Percentiles rank a stretch among this genome's conserved stretches.
Evolutionary conservation across 1,140 invertebrate genomes (phyloP).

Genomic region (Hypothenemus hampei): DNA sequence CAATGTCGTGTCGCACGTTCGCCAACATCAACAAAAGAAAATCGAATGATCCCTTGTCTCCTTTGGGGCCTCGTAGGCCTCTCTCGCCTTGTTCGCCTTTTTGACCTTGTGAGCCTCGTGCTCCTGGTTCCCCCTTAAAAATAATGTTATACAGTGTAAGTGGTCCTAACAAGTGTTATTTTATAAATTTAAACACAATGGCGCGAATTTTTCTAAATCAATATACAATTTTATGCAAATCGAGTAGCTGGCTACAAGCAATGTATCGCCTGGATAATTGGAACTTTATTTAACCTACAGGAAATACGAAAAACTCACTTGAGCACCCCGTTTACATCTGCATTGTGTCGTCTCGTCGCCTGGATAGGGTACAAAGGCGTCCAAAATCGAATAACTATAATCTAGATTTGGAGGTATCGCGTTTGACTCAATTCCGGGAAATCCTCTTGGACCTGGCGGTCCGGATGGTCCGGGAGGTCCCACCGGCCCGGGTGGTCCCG

Average conservation of each 20-base stretch:
- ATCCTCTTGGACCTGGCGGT: slow-evolving; percentile 47
- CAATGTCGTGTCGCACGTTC: slow-evolving; percentile 58
- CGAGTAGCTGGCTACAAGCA: too few relatives aligned
- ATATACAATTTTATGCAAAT: too few relatives aligned
- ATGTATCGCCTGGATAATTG: too few relatives aligned
- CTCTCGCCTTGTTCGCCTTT: slow-evolving; percentile 54
- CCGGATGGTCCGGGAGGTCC: slow-evolving; percentile 58
- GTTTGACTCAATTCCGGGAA: slow-evolving; percentile 36
- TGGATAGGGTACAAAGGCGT: slow-evolving; percentile 51
- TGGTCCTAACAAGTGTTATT: too few relatives aligned
- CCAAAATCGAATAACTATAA: slow-evolving; percentile 49
- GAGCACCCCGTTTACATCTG: slow-evolving; percentile 56
- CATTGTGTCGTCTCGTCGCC: slow-evolving; percentile 44
- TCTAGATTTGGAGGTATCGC: slow-evolving; percentile 9
- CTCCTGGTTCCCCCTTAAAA: slow-evolving; percentile 54
- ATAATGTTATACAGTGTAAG: background rate
- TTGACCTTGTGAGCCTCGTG: slow-evolving; percentile 52
- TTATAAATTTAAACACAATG: too few relatives aligned
- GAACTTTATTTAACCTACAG: too few relatives aligned
- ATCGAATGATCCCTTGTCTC: slow-evolving; percentile 56
- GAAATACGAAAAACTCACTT: slow-evolving; percentile 50
- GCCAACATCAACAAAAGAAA: slow-evolving; percentile 57
- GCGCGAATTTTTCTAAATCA: too few relatives aligned
- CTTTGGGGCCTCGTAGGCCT: slow-evolving; percentile 53
- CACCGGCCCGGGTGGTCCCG: slow-evolving; percentile 52